Evolutionary conservation across 2,113 vertebrate genomes (phyloP).

Genomic region (Ivindomyrus marchei): DNA sequence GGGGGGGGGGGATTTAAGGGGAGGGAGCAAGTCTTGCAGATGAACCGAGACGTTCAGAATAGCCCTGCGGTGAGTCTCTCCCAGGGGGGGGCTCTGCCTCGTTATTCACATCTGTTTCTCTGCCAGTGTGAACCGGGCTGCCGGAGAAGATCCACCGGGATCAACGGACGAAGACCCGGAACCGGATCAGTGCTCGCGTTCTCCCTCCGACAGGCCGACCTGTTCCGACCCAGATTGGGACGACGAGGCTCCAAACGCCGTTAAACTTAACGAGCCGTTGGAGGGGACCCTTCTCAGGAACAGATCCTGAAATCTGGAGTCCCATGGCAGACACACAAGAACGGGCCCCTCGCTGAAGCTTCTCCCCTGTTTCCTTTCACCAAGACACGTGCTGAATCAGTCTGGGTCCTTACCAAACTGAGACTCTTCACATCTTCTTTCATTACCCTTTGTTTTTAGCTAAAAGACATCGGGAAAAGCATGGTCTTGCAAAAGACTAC

Average conservation of each 20-base stretch:
- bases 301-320: neutral
- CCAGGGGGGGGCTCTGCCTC: constrained; percentile 16
- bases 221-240: neutral
- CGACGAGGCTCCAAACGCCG: neutral
- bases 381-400: neutral
- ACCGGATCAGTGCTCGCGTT: neutral
- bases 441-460: neutral
- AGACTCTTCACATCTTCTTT: neutral
- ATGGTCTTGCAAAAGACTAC: neutral
- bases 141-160: neutral
- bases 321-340: neutral
- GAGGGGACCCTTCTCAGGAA: neutral
- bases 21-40: neutral
- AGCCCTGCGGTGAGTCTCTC: constrained; percentile 21
- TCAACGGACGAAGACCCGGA: neutral
- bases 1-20: neutral
- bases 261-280: neutral
- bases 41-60: constrained; percentile 24
- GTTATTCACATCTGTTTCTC: constrained; percentile 36
- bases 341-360: neutral
- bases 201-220: neutral
- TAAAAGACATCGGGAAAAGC: neutral
- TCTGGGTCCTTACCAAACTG: neutral
- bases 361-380: neutral
- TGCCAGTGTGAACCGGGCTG: neutral